Conservation (phyloP, 2,113 vertebrate species). For the Lipotes vexillifer region DNA sequence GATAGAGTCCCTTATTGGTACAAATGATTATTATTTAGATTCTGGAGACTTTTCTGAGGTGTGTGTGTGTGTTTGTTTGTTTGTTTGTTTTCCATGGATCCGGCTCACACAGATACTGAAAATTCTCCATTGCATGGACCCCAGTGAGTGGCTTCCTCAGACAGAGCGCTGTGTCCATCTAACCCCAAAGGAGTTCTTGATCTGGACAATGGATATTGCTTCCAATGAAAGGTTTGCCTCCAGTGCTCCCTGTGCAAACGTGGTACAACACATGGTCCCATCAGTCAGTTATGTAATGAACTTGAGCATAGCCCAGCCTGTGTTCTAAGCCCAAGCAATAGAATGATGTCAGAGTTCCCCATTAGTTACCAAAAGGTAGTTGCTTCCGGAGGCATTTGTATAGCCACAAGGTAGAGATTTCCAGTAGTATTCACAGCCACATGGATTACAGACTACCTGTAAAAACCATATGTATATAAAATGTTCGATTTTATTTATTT, state of each 20-base stretch:
- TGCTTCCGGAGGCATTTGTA: neutral
- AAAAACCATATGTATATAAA: neutral
- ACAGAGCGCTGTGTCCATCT: conserved; percentile 74
- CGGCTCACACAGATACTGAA: conserved; percentile 84
- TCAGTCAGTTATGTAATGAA: neutral
- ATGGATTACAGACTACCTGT: neutral
- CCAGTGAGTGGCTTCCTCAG: conserved; percentile 80
- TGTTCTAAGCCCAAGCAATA: neutral
- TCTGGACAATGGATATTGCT: conserved; percentile 81
- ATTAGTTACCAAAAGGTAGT: neutral
- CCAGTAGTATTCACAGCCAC: neutral
- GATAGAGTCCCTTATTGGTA: neutral
- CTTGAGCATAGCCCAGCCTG: neutral
- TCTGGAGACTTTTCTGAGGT: neutral
- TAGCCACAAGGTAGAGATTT: neutral
- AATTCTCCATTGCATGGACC: conserved; percentile 82
- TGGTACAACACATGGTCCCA: rapidly evolving
- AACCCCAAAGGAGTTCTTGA: conserved; percentile 82
- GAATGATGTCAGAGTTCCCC: neutral
- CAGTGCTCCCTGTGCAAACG: neutral
- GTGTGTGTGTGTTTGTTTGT: neutral
- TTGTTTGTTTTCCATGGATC: neutral
- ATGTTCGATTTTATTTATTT: neutral
- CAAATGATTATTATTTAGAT: neutral
- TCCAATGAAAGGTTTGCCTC: conserved; percentile 84